Evolutionary conservation across 2,797 vertebrate genomes (phyloP).

Genomic region (Hippopotamyrus pictus): DNA sequence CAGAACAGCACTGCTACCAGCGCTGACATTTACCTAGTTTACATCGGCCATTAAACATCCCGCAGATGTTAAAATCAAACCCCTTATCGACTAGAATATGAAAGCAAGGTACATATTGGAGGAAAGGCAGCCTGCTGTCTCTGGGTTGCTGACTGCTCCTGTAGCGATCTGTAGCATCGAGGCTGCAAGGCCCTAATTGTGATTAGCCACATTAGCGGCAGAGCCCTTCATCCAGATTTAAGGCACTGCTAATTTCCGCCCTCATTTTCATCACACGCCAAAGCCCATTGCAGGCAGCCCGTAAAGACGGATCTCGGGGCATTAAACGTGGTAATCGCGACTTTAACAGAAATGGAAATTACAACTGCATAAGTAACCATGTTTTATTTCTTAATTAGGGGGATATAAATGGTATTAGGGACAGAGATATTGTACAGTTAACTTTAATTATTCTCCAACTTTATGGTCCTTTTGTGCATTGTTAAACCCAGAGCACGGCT

Average conservation of each 20-base stretch:
- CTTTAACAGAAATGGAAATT: conserved; percentile 42
- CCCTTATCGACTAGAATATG: too few species aligned
- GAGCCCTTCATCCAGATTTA: conserved; percentile 59
- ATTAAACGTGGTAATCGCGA: conserved; percentile 40
- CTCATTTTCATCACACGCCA: conserved; percentile 57
- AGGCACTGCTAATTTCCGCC: conserved; percentile 49
- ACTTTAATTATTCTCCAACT: conserved; percentile 29
- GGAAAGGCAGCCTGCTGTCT: conserved; percentile 29
- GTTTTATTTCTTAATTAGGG: conserved; percentile 37
- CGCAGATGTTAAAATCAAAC: not conserved
- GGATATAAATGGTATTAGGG: conserved; percentile 31
- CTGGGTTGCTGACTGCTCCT: conserved; percentile 56
- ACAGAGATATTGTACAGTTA: conserved; percentile 17
- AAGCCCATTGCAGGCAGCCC: conserved; percentile 53
- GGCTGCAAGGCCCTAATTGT: conserved; percentile 62
- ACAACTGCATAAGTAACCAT: conserved; percentile 33
- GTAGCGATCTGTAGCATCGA: conserved; percentile 50
- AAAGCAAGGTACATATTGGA: conserved; percentile 47
- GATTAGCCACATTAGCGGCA: conserved; percentile 58
- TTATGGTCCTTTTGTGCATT: not conserved
- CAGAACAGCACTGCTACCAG: not conserved
- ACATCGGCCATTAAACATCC: not conserved
- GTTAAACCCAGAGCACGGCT: conserved; percentile 9
- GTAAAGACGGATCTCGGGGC: conserved; percentile 36
- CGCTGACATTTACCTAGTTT: not conserved